phyloP scores from a whole-genome alignment of 1,140 invertebrate species.

The Heliothis subflexa region DNA sequence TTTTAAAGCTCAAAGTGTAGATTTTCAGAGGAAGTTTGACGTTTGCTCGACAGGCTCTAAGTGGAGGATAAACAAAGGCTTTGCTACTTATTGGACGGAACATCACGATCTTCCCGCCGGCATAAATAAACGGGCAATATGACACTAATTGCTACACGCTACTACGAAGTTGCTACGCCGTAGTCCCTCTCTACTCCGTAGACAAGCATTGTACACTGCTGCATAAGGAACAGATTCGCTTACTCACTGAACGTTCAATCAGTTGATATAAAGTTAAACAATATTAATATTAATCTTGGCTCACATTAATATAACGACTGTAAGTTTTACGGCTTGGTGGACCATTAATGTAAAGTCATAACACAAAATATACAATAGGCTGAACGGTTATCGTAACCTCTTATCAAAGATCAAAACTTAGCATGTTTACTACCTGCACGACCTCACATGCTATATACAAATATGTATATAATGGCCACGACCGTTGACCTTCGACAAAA shows the following conservation, averaged over 20 bases:
- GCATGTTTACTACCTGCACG: conserved; percentile 67
- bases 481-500: conserved; percentile 56
- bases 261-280: background rate
- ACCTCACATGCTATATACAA: conserved; percentile 58
- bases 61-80: conserved; percentile 41
- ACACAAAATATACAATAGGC: too few relatives aligned
- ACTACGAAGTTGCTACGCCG: conserved; percentile 55
- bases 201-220: conserved; percentile 55
- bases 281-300: background rate
- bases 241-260: conserved; percentile 13
- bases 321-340: conserved; percentile 1
- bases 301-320: background rate
- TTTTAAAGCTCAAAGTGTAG: background rate
- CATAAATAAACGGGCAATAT: conserved; percentile 62
- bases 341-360: conserved; percentile 12
- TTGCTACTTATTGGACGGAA: conserved; percentile 23
- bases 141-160: conserved; percentile 67
- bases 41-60: conserved; percentile 24
- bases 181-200: conserved; percentile 49
- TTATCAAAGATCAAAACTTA: conserved; percentile 60
- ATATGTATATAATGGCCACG: conserved; percentile 12
- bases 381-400: conserved; percentile 54
- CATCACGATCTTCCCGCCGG: conserved; percentile 44
- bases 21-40: conserved; percentile 27
- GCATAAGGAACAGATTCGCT: conserved; percentile 31